Conservation (phyloP, 92 coral and sea anemone genomes). For the Chrysogorgia sp. region DNA sequence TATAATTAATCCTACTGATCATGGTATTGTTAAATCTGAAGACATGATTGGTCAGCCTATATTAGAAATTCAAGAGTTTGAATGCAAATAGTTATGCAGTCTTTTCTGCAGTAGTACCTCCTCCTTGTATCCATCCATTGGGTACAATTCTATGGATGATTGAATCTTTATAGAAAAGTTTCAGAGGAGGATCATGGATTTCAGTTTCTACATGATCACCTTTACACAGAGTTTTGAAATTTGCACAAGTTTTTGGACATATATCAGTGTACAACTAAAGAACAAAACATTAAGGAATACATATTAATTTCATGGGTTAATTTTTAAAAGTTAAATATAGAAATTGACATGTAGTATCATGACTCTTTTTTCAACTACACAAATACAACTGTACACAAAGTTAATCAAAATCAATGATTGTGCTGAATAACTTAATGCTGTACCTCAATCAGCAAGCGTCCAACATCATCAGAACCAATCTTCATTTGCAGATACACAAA, state of each 20-base stretch:
- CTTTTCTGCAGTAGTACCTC: conserved; percentile 64
- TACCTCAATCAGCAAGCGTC: conserved; percentile 90
- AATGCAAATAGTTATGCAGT: too few relatives aligned
- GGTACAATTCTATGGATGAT: conserved; percentile 91
- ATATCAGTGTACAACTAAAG: conserved; percentile 77
- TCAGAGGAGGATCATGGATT: conserved; percentile 84
- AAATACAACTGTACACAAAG: neutral
- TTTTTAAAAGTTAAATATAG: neutral
- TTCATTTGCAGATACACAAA: conserved; percentile 88
- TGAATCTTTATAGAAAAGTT: conserved; percentile 75
- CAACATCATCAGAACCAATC: conserved; percentile 64
- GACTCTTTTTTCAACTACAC: neutral
- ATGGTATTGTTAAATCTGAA: too few relatives aligned
- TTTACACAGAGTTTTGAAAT: conserved; percentile 72
- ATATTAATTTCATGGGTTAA: neutral
- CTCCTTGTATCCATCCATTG: conserved; percentile 99
- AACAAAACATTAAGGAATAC: neutral
- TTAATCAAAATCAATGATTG: neutral
- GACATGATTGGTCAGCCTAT: too few relatives aligned
- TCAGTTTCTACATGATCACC: conserved; percentile 68
- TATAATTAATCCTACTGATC: too few relatives aligned
- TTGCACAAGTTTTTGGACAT: conserved; percentile 83
- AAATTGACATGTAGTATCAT: neutral
- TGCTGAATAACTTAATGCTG: too few relatives aligned
- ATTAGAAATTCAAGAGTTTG: too few relatives aligned